Evolutionary conservation across 2,888 invertebrate species (phyloP), one percentile per base, ranked within the genome.

Genomic region (Ophion obscuratus): DNA sequence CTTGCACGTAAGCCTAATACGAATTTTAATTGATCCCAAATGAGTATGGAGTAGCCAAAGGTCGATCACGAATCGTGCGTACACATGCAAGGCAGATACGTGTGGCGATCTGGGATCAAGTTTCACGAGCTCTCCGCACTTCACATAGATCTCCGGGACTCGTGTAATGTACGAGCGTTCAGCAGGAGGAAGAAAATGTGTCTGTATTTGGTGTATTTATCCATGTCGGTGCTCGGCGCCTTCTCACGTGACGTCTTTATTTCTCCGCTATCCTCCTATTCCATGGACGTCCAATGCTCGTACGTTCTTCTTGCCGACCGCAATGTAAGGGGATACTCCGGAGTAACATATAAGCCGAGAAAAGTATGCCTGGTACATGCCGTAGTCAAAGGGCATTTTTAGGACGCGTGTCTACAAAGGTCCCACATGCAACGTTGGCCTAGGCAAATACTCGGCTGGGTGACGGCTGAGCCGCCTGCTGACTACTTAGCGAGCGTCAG

Each of bases 161-260:
- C 24, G 44, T 57, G 64, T 61, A 14, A 27, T 47, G 64, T 61
- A 61, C 36, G 68, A 61, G 76, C 67, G 57, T 73, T 20, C 47
- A 59, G 31, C 10, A 77, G 36, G 44, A 73, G 36, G 27, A 57
- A 24, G 75, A 78, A 59, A 71, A 27, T 11, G 76, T 44, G 57
- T 59, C 68, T 40, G 44, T 59, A n/a, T 78, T 79, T 57, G 47
- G 24, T 66, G 64, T 20, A 64, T 71, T 62, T 71, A 66, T 70
- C 64, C 53, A 73, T 89, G 92, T 92, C 91, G 91, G 91, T 88
- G 93, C 92, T 87, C 88, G 90, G 90, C 91, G 92, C 91, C 91
- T 91, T 91, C 90, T 88, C 88, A 85, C 87, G 85, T 90, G 92
- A 92, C 90, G 91, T 92, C 93, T 92, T 91, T 92, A 92, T 92